Evolutionary conservation across 92 coral and sea anemone genomes (phyloP).

Genomic region (Siderastrea radians): DNA sequence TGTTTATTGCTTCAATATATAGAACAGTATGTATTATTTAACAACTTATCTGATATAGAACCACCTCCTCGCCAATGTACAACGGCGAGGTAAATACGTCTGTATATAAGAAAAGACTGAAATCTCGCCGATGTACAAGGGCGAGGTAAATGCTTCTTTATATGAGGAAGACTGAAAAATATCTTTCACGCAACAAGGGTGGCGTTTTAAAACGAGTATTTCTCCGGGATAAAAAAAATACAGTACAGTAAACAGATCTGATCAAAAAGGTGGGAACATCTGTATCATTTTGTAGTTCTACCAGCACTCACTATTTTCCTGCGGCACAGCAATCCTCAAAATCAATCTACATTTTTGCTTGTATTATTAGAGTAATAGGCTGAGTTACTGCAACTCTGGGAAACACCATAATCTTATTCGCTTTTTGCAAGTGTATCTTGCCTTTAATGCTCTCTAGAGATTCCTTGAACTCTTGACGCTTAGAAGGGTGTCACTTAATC

Average conservation of each 20-base stretch:
- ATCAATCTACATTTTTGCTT: constrained; percentile 12
- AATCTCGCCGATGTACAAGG: too few species aligned
- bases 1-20: too few species aligned
- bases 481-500: neutral
- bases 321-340: neutral
- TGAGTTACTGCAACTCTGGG: constrained; percentile 2
- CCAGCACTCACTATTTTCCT: neutral
- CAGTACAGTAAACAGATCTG: neutral
- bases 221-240: too few species aligned
- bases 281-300: neutral
- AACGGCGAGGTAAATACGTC: too few species aligned
- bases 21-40: too few species aligned
- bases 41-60: too few species aligned
- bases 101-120: too few species aligned
- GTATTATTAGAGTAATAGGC: neutral
- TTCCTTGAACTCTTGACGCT: neutral
- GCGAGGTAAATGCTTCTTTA: too few species aligned
- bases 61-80: too few species aligned
- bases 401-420: neutral
- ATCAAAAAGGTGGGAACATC: neutral
- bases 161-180: too few species aligned
- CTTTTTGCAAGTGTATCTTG: constrained; percentile 21
- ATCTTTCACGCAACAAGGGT: too few species aligned
- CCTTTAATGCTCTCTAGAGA: neutral
- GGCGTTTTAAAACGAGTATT: too few species aligned